Percentiles rank a stretch among this genome's conserved stretches.
Evolutionary conservation across 2,113 vertebrate species (phyloP).

Genomic region (Cichladusa arquata): DNA sequence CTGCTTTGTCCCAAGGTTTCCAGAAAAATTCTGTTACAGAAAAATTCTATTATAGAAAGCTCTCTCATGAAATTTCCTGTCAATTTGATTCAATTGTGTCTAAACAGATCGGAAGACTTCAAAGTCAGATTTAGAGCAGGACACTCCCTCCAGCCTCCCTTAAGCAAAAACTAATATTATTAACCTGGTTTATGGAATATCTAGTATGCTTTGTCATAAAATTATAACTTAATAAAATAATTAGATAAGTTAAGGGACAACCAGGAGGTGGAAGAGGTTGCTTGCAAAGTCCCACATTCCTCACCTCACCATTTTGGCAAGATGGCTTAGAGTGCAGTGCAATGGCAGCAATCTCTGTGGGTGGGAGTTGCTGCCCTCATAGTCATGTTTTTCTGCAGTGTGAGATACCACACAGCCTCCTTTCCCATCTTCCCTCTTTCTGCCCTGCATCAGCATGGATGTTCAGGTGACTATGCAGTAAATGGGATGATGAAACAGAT

Average conservation of each 20-base stretch:
- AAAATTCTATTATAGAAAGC: constrained; percentile 44
- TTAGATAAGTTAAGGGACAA: not conserved
- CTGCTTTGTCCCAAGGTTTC: not conserved
- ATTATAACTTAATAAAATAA: constrained; percentile 40
- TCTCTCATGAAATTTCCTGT: constrained; percentile 43
- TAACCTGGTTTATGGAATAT: not conserved
- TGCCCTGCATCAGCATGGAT: not conserved
- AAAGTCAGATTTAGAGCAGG: constrained; percentile 57
- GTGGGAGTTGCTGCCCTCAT: not conserved
- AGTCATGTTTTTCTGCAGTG: not conserved
- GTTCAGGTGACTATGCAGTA: not conserved
- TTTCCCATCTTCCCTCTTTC: not conserved
- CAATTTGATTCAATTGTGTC: constrained; percentile 38
- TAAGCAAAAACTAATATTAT: constrained; percentile 8
- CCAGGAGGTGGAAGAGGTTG: not conserved
- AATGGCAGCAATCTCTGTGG: accelerated
- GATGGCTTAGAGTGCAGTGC: not conserved
- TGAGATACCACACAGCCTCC: not conserved
- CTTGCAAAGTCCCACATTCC: not conserved
- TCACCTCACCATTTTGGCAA: not conserved
- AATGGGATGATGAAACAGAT: not conserved
- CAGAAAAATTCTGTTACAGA: constrained; percentile 15
- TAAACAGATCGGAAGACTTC: constrained; percentile 35
- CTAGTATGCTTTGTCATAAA: not conserved
- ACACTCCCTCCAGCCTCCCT: constrained; percentile 7